A percentile compares a stretch with the other conserved stretches of the same genome.
phyloP scores from a whole-genome alignment of 2,888 invertebrate genomes.

The Apamea monoglypha region DNA sequence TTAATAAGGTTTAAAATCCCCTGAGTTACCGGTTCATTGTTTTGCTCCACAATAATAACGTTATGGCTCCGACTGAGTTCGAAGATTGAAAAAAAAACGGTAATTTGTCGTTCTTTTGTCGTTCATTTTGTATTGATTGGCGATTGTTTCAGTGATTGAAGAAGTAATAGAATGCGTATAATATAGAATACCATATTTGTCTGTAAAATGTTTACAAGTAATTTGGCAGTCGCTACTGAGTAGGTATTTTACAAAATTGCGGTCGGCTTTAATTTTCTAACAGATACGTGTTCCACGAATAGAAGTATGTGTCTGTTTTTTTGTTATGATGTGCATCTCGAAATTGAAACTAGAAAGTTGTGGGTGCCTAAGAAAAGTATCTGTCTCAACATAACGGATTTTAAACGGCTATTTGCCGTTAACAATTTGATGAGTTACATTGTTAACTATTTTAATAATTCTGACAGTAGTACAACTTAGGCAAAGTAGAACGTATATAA shows the following conservation, averaged over 20 bases:
- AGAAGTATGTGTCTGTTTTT: neutral
- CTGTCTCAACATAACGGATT: neutral
- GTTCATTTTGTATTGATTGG: constrained; percentile 52
- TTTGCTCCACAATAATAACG: constrained; percentile 53
- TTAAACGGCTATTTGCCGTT: neutral
- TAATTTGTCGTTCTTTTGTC: constrained; percentile 58
- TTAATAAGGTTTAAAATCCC: constrained; percentile 47
- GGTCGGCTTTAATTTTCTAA: neutral
- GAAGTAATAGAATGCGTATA: neutral
- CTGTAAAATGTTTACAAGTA: neutral
- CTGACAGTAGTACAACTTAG: neutral
- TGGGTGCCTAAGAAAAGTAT: neutral
- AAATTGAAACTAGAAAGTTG: too few relatives aligned
- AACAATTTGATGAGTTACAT: neutral
- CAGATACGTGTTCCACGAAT: neutral
- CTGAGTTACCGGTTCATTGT: constrained; percentile 35
- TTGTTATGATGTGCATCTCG: neutral
- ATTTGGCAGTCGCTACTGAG: neutral
- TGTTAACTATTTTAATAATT: neutral
- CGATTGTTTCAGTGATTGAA: constrained; percentile 49
- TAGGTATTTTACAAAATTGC: neutral
- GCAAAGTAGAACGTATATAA: neutral
- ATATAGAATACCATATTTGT: neutral
- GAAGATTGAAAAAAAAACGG: constrained; percentile 55
- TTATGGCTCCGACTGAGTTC: constrained; percentile 45